Evolutionary conservation across 2,113 vertebrate genomes (phyloP), one percentile per base, ranked within the genome.

Genomic region (Naja naja): DNA sequence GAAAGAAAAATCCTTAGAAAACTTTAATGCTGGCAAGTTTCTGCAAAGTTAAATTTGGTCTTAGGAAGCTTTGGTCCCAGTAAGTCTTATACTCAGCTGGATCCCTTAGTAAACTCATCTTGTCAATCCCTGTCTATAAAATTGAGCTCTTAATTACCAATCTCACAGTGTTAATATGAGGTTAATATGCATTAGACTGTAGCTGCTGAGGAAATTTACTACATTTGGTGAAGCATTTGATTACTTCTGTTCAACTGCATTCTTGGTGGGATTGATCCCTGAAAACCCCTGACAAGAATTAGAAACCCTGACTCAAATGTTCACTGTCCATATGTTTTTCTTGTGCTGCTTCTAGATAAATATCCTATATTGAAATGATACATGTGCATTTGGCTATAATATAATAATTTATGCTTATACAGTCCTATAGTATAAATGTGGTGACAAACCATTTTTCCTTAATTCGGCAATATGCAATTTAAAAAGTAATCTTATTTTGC

Each of bases 161-260:
- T 43, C 25, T 45, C 74, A 85, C 12, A 69, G 23, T 43, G 34
- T 56, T 87, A 23, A 49, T 53, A 86, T 58, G 54, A 56, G 14
- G 25, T 81, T 81, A 81, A 81, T 81, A 86, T 49, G 18, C 85
- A 91, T 64, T 90, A 47, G 27, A 69, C 23, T 90, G 89, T 90
- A 25, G 49, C 45, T 74, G 12, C n/a, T 91, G 90, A 94, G 90
- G 9, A 23, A 92, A 86, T 90, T 30, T 93, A 58, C 89, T 93
- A 0, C 3, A 94, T n/a, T 88, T 87, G 30, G 0, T 54, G 88
- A 91, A 64, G 25, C 34, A 30, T 87, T 39, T 5, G 49, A 45
- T 49, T 56, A 18, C 92, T 39, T 9, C 55, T 92, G 34, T 64
- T 7, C 81, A 91, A 34, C n/a, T 90, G 85, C 39, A n/a, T 94